Evolutionary conservation across 2,797 vertebrate species (phyloP).

Genomic region (Periparus ater): DNA sequence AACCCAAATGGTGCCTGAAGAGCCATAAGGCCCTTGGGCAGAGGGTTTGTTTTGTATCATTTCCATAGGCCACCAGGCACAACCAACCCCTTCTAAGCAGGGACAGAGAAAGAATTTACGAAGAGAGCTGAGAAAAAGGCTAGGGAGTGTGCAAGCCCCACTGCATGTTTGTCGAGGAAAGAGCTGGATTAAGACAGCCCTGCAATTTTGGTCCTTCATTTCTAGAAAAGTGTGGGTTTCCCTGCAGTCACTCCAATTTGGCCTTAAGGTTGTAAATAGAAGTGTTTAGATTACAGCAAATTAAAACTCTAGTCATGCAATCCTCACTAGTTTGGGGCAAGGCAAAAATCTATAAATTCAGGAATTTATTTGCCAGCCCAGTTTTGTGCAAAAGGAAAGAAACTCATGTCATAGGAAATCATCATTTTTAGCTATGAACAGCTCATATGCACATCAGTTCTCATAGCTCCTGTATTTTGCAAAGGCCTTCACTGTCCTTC

Average conservation of each 20-base stretch:
- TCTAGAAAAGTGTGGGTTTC: not conserved
- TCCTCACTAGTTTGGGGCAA: not conserved
- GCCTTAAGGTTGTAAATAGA: not conserved
- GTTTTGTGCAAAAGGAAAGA: not conserved
- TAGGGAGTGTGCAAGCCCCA: not conserved
- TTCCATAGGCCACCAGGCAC: not conserved
- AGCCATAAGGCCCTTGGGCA: not conserved
- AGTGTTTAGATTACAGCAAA: not conserved
- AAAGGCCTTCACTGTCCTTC: not conserved
- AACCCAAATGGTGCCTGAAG: fast-evolving
- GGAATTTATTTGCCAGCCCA: not conserved
- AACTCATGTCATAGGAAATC: not conserved
- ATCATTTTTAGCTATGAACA: not conserved
- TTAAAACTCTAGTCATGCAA: not conserved
- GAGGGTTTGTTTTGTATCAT: not conserved
- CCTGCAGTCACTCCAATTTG: not conserved
- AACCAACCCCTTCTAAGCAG: not conserved
- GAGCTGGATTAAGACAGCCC: not conserved
- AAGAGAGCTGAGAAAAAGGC: not conserved
- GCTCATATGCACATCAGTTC: not conserved
- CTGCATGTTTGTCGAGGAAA: fast-evolving
- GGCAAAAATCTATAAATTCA: not conserved
- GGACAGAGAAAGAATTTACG: not conserved
- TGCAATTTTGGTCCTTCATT: not conserved
- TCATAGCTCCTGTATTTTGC: not conserved